phyloP scores from a whole-genome alignment of 2,113 vertebrate genomes.

The Dasyprocta punctata region DNA sequence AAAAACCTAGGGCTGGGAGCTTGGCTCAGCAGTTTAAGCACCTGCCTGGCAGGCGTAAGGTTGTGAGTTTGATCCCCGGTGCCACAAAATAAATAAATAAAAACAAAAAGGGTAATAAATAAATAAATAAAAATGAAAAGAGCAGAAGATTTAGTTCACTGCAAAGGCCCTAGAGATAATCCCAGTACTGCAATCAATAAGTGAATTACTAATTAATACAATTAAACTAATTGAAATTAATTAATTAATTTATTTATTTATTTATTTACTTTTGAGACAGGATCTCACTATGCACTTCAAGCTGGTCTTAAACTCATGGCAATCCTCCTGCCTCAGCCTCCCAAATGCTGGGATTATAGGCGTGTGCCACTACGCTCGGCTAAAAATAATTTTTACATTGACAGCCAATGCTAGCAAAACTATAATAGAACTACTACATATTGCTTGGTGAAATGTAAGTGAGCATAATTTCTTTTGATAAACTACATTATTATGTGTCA shows the following conservation, averaged over 20 bases:
- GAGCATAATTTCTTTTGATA: neutral
- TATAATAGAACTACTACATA: neutral
- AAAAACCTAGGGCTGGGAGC: no score
- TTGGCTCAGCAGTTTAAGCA: no score
- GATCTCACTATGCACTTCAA: neutral
- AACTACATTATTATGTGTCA: neutral
- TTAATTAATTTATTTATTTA: neutral
- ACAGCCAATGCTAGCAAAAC: neutral
- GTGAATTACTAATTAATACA: neutral
- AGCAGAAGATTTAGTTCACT: neutral
- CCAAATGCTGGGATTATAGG: neutral
- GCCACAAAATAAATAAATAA: neutral
- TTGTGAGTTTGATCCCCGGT: no score
- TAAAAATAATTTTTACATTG: slow-evolving; percentile 15
- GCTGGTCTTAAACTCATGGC: neutral
- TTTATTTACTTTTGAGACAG: neutral
- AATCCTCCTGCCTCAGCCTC: neutral
- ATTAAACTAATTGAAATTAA: neutral
- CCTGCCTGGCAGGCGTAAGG: no score
- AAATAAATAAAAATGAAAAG: neutral
- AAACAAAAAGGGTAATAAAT: neutral
- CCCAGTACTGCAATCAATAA: neutral
- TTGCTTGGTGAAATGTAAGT: neutral
- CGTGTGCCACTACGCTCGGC: neutral
- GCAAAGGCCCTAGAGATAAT: neutral